Conservation (phyloP, 2,113 vertebrate genomes). For the Osmerus mordax region DNA sequence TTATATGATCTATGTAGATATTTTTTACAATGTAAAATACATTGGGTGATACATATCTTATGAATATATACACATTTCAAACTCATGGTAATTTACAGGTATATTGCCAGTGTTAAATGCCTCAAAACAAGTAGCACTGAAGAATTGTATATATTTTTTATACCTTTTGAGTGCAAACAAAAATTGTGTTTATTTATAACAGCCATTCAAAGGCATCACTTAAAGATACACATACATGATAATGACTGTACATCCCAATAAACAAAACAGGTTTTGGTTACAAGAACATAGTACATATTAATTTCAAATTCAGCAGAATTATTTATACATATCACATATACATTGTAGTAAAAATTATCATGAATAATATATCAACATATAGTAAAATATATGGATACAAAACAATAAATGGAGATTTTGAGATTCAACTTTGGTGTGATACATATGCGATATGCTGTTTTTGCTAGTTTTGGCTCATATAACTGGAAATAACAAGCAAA, state of each 20-base stretch:
- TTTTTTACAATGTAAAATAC: slow-evolving; percentile 42
- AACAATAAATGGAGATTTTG: slow-evolving; percentile 25
- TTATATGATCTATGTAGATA: slow-evolving; percentile 46
- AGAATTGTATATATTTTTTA: slow-evolving; percentile 75
- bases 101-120: slow-evolving; percentile 84
- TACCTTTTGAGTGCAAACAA: slow-evolving; percentile 5
- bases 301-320: neutral
- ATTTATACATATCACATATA: too few species aligned
- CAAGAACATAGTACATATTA: slow-evolving; percentile 2
- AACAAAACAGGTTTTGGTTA: slow-evolving; percentile 16
- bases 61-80: slow-evolving; percentile 24
- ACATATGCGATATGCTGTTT: neutral
- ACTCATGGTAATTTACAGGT: slow-evolving; percentile 51
- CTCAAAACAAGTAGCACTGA: slow-evolving; percentile 81
- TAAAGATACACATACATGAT: slow-evolving; percentile 13
- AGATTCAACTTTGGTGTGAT: slow-evolving; percentile 27
- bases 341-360: too few species aligned
- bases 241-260: slow-evolving; percentile 15
- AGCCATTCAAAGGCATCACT: slow-evolving; percentile 22
- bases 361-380: neutral
- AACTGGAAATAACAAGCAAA: slow-evolving; percentile 8
- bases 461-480: slow-evolving; percentile 34
- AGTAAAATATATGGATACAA: slow-evolving; percentile 12
- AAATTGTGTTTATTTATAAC: neutral
- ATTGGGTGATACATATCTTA: slow-evolving; percentile 28